Conservation (phyloP, 2,888 invertebrate species). For the Tetramorium bicarinatum region DNA sequence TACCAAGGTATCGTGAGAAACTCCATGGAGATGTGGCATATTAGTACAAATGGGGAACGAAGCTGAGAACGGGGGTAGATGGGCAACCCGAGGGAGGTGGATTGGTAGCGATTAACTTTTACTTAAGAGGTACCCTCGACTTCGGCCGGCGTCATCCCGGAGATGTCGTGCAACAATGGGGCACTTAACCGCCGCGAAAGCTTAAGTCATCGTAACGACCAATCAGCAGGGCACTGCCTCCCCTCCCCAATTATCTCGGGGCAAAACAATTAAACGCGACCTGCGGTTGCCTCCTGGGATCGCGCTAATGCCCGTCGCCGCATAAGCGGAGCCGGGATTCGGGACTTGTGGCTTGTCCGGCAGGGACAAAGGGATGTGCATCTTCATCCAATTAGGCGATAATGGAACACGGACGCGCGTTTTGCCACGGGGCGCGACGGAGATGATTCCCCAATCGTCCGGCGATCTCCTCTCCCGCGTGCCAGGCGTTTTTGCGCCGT, state of each 20-base stretch:
- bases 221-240: slow-evolving; percentile 75
- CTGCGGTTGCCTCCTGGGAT: slow-evolving; percentile 68
- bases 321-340: slow-evolving; percentile 55
- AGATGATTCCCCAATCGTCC: slow-evolving; percentile 61
- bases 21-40: not conserved
- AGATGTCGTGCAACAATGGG: slow-evolving; percentile 81
- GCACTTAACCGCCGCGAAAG: slow-evolving; percentile 82
- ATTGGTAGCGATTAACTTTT: slow-evolving; percentile 77
- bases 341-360: slow-evolving; percentile 60
- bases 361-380: slow-evolving; percentile 80
- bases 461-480: slow-evolving; percentile 48
- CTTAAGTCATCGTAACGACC: slow-evolving; percentile 82
- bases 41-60: slow-evolving; percentile 31
- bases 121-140: slow-evolving; percentile 77
- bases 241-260: slow-evolving; percentile 77
- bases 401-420: slow-evolving; percentile 73
- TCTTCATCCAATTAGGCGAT: slow-evolving; percentile 82
- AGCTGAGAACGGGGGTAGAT: slow-evolving; percentile 37
- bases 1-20: slow-evolving; percentile 45
- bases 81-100: slow-evolving; percentile 58
- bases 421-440: slow-evolving; percentile 71
- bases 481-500: slow-evolving; percentile 37
- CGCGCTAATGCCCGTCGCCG: slow-evolving; percentile 65
- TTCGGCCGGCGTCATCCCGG: slow-evolving; percentile 67
- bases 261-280: slow-evolving; percentile 82